Conservation (phyloP, 2,797 vertebrate genomes). For the Margarornis squamiger region DNA sequence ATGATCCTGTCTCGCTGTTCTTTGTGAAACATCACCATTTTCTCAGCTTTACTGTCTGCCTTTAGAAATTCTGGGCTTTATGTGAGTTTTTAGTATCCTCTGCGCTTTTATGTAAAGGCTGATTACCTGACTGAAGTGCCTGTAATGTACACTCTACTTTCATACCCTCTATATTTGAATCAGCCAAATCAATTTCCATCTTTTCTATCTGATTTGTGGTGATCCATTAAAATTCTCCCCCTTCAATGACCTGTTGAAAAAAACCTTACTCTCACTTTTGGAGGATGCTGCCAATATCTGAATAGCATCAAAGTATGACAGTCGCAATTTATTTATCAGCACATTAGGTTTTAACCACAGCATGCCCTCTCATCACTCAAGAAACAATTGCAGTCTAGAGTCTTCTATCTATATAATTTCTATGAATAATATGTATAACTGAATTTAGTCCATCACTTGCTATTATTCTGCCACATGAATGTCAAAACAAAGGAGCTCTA, state of each 20-base stretch:
- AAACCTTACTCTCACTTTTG: not conserved
- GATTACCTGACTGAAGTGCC: not conserved
- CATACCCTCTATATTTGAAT: not conserved
- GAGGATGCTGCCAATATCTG: not conserved
- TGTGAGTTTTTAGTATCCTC: not conserved
- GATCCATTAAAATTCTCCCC: not conserved
- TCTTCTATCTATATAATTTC: conserved; percentile 11
- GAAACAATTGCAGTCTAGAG: conserved; percentile 15
- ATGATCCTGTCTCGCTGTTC: not conserved
- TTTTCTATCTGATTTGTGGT: not conserved
- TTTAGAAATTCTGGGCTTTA: not conserved
- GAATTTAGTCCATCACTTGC: conserved; percentile 16
- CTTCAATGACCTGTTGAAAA: conserved; percentile 27
- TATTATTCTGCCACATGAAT: conserved; percentile 9
- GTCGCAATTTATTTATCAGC: conserved; percentile 47
- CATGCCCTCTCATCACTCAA: conserved; percentile 28
- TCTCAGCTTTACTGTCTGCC: not conserved
- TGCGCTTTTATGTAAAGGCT: not conserved
- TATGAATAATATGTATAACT: conserved; percentile 38
- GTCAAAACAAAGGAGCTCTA: conserved; percentile 1
- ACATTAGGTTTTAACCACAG: conserved; percentile 40
- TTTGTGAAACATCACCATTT: not conserved
- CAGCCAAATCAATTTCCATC: not conserved
- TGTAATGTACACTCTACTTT: not conserved
- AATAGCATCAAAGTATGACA: not conserved